These are phyloP conservation scores for Botia almorhae DNA, from an alignment of 2,797 vertebrate species.

Conservation along the genomic window DNA sequence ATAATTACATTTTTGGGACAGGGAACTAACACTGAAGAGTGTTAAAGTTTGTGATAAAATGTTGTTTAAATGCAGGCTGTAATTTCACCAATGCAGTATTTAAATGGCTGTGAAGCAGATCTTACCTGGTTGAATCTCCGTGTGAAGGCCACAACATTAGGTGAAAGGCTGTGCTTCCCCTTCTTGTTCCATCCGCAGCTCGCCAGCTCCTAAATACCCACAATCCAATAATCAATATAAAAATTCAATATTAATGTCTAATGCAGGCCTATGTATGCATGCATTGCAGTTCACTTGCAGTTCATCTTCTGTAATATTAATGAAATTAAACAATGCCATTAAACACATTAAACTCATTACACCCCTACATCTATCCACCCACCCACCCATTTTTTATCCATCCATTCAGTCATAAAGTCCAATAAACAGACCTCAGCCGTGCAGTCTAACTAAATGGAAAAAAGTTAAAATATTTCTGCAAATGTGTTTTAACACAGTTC, in stretches of 20 bases:
- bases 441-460: too few species aligned
- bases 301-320: slow-evolving; percentile 1
- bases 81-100: background rate
- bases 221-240: background rate
- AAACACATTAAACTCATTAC: background rate
- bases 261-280: background rate
- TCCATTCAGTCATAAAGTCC: too few species aligned
- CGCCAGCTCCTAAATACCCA: slow-evolving; percentile 83
- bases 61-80: background rate
- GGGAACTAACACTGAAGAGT: background rate
- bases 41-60: slow-evolving; percentile 1
- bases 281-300: too few species aligned
- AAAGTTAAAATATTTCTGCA: too few species aligned
- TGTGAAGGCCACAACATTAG: slow-evolving; percentile 96
- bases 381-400: too few species aligned
- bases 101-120: background rate
- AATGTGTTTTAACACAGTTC: too few species aligned
- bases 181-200: slow-evolving; percentile 97
- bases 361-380: background rate
- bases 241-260: background rate
- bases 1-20: too few species aligned
- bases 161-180: slow-evolving; percentile 93
- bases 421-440: too few species aligned
- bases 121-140: slow-evolving; percentile 95
- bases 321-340: background rate